Base-by-base conservation (phyloP, 2,113 vertebrate genomes). In the Bufo gargarizans region DNA sequence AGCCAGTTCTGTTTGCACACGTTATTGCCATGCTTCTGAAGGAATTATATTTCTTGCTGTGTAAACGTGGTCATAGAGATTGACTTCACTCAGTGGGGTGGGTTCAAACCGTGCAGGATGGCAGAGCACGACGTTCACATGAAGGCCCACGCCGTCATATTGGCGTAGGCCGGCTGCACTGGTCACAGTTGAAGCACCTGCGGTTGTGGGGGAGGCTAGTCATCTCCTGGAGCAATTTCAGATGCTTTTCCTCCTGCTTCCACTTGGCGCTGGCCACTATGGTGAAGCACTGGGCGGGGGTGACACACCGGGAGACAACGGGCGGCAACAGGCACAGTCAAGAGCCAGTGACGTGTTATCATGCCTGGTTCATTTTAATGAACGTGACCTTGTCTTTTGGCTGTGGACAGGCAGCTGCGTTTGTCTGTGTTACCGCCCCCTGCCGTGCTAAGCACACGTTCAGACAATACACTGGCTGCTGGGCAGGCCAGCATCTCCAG, bases 161-260 rank as follows among this genome's bases (percentile, higher is more conserved):
- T 97, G 95, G 96, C 97, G 91, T 99, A 99, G 94, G 98, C 99
- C 88, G 98, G 96, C 98, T 97, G 93, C 98, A 97, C 93, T 99
- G 97, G 92, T 98, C 97, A 92, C 98, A 99, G 95, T 99, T 97
- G 92, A 98, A 99, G 95, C 97, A 99, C 96, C 97, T 98, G 95
- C 97, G 96, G 94, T 99, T 99, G 92, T 95, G 96, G 90, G 95
- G 93, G 91, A 98, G 96, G 94, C 97, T 97, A 90, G 97, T 98
- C 97, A 99, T 98, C 94, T 98, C 97, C 93, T 97, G 94, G 91
- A 99, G 96, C 95, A 99, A 96, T 95, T 98, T 99, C 95, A 98
- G 96, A 96, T 99, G 97, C 94, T 98, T 99, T 95, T 99, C 98
- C 96, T 98, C 98, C 91, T 99, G 97, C 95, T 98, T 99, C 94